Evolutionary conservation across 2,888 invertebrate species (phyloP).

Genomic region (Arctia plantaginis): DNA sequence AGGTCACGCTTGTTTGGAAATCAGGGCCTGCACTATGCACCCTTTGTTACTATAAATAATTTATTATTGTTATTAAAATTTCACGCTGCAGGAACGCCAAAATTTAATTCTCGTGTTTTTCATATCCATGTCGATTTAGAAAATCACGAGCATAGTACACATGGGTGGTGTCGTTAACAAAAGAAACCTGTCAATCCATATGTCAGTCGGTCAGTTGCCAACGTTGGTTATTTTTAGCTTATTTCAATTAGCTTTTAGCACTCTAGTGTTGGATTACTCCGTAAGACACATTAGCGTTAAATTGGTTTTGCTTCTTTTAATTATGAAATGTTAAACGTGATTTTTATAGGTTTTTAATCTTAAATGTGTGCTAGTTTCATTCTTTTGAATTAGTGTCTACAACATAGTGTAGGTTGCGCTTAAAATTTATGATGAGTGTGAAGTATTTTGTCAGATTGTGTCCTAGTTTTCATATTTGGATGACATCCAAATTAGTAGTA

Average conservation of each 20-base stretch:
- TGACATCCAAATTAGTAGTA: background rate
- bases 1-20: too few species aligned
- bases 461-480: background rate
- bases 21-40: too few species aligned
- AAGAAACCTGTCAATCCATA: slow-evolving; percentile 62
- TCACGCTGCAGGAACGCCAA: background rate
- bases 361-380: background rate
- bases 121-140: slow-evolving; percentile 38
- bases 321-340: background rate
- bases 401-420: background rate
- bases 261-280: slow-evolving; percentile 65
- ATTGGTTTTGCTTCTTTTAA: slow-evolving; percentile 30
- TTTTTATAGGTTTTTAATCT: slow-evolving; percentile 14
- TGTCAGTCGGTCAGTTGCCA: slow-evolving; percentile 55
- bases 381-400: background rate
- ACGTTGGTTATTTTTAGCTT: slow-evolving; percentile 63
- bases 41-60: too few species aligned
- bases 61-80: too few species aligned
- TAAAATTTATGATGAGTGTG: slow-evolving; percentile 6
- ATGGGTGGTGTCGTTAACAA: slow-evolving; percentile 63
- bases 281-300: slow-evolving; percentile 37
- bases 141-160: slow-evolving; percentile 41
- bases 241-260: slow-evolving; percentile 74
- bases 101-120: slow-evolving; percentile 13
- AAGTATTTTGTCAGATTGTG: background rate